Evolutionary conservation across 2,113 vertebrate genomes (phyloP).

Genomic region (Crypturellus undulatus): DNA sequence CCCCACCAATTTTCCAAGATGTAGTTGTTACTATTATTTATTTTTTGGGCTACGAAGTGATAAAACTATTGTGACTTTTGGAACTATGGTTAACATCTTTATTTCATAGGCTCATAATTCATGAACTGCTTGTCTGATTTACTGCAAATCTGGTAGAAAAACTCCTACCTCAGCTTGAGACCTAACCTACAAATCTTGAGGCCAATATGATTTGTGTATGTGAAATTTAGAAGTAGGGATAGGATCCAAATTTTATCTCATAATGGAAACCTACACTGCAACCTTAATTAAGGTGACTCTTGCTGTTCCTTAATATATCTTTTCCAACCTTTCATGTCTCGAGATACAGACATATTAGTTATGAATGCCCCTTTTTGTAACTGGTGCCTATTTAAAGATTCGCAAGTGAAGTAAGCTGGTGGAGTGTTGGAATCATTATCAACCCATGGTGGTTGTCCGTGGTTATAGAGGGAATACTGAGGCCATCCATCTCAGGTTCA

Average conservation of each 20-base stretch:
- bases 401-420: not conserved
- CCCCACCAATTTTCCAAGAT: not conserved
- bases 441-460: no score
- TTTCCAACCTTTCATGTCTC: not conserved
- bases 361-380: not conserved
- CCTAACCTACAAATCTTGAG: constrained; percentile 29
- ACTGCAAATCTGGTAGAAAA: constrained; percentile 32
- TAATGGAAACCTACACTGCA: not conserved
- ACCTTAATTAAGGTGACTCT: not conserved
- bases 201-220: constrained; percentile 27
- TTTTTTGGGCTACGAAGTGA: not conserved
- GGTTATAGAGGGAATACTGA: no score
- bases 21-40: constrained; percentile 41
- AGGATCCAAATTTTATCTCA: constrained; percentile 16
- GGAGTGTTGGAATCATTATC: no score
- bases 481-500: no score
- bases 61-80: constrained; percentile 23
- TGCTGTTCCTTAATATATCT: not conserved
- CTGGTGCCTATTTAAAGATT: not conserved
- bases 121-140: constrained; percentile 20
- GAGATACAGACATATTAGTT: not conserved
- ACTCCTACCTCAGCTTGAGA: constrained; percentile 10
- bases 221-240: not conserved
- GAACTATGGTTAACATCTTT: constrained; percentile 38
- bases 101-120: constrained; percentile 36